Evolutionary conservation across 1,140 invertebrate genomes (phyloP).

Genomic region (Danaus melanippus): DNA sequence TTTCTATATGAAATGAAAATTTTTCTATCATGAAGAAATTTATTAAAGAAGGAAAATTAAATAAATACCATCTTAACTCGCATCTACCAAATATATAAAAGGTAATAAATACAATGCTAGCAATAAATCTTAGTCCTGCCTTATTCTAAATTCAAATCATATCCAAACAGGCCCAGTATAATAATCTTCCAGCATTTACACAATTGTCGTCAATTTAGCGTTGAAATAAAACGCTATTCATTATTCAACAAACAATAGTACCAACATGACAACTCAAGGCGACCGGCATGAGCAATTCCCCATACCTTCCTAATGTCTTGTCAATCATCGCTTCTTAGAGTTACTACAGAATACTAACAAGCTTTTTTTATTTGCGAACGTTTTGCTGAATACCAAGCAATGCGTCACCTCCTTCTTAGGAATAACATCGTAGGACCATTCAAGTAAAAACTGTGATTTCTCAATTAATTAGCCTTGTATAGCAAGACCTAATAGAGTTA

Average conservation of each 20-base stretch:
- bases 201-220: slow-evolving; percentile 11
- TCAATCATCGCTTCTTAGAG: slow-evolving; percentile 42
- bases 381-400: slow-evolving; percentile 34
- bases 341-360: slow-evolving; percentile 25
- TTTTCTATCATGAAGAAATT: slow-evolving; percentile 10
- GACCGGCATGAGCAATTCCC: slow-evolving; percentile 41
- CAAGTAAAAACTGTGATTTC: slow-evolving; percentile 5
- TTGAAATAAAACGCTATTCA: slow-evolving; percentile 16
- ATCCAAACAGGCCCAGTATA: too few relatives aligned
- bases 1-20: not conserved
- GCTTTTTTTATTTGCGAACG: slow-evolving; percentile 18
- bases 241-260: slow-evolving; percentile 38
- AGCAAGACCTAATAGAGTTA: too few relatives aligned
- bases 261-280: slow-evolving; percentile 47
- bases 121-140: too few relatives aligned
- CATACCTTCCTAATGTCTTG: slow-evolving; percentile 53
- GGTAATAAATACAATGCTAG: too few relatives aligned
- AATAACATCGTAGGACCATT: slow-evolving; percentile 4
- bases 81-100: too few relatives aligned
- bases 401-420: slow-evolving; percentile 25
- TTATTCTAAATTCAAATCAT: too few relatives aligned
- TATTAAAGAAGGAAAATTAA: not conserved
- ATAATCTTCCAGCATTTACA: not conserved
- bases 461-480: slow-evolving; percentile 7
- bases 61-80: too few relatives aligned